phyloP scores from a whole-genome alignment of 1,140 invertebrate species.

The Zaprionus vittiger region DNA sequence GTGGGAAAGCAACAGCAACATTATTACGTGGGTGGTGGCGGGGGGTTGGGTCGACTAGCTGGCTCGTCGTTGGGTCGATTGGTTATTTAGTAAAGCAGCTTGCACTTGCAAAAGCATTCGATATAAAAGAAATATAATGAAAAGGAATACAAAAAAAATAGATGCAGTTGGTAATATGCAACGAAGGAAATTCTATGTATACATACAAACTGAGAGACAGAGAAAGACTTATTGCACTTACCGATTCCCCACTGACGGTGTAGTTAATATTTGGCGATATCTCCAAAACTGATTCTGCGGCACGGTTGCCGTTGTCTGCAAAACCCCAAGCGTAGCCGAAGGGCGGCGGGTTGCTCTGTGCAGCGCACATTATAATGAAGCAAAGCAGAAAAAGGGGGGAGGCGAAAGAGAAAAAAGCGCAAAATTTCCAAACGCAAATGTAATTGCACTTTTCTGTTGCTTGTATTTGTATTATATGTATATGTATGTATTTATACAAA shows the following conservation, averaged over 20 bases:
- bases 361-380: constrained; percentile 82
- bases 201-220: constrained; percentile 44
- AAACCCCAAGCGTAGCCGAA: constrained; percentile 84
- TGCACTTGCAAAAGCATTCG: constrained; percentile 67
- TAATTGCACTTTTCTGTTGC: constrained; percentile 82
- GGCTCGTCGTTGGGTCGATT: constrained; percentile 51
- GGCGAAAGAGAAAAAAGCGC: constrained; percentile 81
- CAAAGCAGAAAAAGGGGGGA: constrained; percentile 55
- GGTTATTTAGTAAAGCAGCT: constrained; percentile 64
- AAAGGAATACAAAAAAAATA: constrained; percentile 30
- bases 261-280: constrained; percentile 84
- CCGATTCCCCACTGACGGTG: constrained; percentile 83
- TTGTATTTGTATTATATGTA: constrained; percentile 79
- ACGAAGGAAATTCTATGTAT: constrained; percentile 53
- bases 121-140: constrained; percentile 26
- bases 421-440: constrained; percentile 83
- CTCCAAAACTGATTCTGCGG: constrained; percentile 81
- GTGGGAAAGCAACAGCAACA: constrained; percentile 78
- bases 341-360: constrained; percentile 83
- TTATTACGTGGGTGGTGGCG: constrained; percentile 51
- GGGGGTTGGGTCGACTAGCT: constrained; percentile 36
- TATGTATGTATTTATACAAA: constrained; percentile 77
- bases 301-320: constrained; percentile 80
- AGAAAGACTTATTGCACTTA: constrained; percentile 60
- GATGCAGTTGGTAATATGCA: constrained; percentile 41